Percentiles rank a stretch among this genome's conserved stretches.
Evolutionary conservation across 2,888 invertebrate genomes (phyloP).

Genomic region (Acronicta aceris): DNA sequence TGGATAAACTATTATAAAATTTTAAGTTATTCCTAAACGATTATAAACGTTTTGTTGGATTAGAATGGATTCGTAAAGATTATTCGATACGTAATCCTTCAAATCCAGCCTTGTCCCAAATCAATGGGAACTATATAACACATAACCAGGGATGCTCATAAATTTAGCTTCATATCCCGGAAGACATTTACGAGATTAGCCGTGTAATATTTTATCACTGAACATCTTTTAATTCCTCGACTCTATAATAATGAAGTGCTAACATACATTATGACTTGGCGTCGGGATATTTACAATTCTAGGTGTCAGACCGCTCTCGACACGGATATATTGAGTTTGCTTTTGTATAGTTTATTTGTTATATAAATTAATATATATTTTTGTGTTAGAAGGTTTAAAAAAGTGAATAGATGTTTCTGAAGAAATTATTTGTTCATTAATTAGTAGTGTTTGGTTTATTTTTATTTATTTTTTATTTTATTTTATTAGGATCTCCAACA

Average conservation of each 20-base stretch:
- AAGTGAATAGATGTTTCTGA: too few relatives aligned
- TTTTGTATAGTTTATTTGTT: neutral
- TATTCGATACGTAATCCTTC: too few relatives aligned
- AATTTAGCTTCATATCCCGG: conserved; percentile 3
- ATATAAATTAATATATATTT: neutral
- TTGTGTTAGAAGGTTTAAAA: too few relatives aligned
- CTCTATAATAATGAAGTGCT: conserved; percentile 25
- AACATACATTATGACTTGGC: conserved; percentile 15
- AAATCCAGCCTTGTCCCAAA: neutral
- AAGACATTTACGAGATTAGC: conserved; percentile 30
- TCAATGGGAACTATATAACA: conserved; percentile 1
- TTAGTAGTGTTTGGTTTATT: too few relatives aligned
- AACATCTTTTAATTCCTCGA: conserved; percentile 11
- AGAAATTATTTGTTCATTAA: too few relatives aligned
- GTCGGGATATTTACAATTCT: neutral
- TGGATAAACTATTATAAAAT: too few relatives aligned
- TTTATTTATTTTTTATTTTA: too few relatives aligned
- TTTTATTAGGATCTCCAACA: too few relatives aligned
- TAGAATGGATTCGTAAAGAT: too few relatives aligned
- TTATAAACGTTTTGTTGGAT: too few relatives aligned
- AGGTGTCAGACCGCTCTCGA: neutral
- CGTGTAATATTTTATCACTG: conserved; percentile 3
- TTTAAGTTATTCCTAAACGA: too few relatives aligned
- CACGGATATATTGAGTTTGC: neutral
- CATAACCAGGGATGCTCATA: conserved; percentile 4